Evolutionary conservation across 1,140 invertebrate genomes (phyloP).

Genomic region (Pararge aegeria): DNA sequence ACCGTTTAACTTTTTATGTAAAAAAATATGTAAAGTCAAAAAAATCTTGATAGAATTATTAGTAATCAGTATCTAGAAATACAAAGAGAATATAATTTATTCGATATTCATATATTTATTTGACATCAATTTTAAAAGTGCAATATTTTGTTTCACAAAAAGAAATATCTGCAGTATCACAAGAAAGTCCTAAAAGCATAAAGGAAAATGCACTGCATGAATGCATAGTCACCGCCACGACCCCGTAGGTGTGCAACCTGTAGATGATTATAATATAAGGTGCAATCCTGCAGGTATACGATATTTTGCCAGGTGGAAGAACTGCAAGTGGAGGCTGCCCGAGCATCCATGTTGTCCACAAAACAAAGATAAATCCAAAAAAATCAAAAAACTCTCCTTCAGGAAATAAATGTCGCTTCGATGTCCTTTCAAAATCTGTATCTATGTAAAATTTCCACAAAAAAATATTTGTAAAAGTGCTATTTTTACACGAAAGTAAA

Average conservation of each 20-base stretch:
- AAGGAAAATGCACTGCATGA: slow-evolving; percentile 58
- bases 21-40: slow-evolving; percentile 5
- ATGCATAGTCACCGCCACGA: slow-evolving; percentile 46
- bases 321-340: slow-evolving; percentile 84
- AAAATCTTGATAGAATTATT: slow-evolving; percentile 15
- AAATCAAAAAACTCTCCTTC: slow-evolving; percentile 73
- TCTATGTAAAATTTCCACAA: slow-evolving; percentile 71
- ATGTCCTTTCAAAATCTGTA: slow-evolving; percentile 57
- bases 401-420: slow-evolving; percentile 74
- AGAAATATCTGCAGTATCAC: not conserved
- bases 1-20: not conserved
- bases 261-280: slow-evolving; percentile 78
- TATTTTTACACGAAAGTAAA: slow-evolving; percentile 71
- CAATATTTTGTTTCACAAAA: not conserved
- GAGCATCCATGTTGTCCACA: slow-evolving; percentile 79
- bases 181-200: slow-evolving; percentile 10
- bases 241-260: slow-evolving; percentile 63
- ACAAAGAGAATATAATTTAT: slow-evolving; percentile 24
- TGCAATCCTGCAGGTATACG: slow-evolving; percentile 85
- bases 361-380: slow-evolving; percentile 79
- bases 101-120: slow-evolving; percentile 12
- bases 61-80: slow-evolving; percentile 10
- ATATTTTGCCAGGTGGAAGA: slow-evolving; percentile 89
- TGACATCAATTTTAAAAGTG: slow-evolving; percentile 3
- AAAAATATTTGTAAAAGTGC: slow-evolving; percentile 69